A percentile compares a stretch with the other conserved stretches of the same genome.
Conservation (phyloP, 2,113 vertebrate species). For the Nothocercus julius region DNA sequence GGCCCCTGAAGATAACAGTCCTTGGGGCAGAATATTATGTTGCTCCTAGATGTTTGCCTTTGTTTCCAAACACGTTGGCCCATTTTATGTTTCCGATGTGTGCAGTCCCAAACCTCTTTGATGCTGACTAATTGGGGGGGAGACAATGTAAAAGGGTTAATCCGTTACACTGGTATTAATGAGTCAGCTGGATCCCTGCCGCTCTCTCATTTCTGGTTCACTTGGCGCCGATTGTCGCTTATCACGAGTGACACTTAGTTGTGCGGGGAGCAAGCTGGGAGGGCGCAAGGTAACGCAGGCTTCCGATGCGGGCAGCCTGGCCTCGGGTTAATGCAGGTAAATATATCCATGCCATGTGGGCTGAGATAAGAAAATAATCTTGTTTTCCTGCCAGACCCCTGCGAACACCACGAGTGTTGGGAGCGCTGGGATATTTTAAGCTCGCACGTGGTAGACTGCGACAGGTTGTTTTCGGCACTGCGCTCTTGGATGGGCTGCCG, state of each 20-base stretch:
- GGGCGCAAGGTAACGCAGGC: background rate
- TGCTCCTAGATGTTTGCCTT: constrained; percentile 26
- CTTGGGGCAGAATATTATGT: background rate
- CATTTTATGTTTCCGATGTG: constrained; percentile 30
- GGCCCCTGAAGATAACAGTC: background rate
- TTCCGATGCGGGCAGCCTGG: background rate
- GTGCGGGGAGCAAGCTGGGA: constrained; percentile 16
- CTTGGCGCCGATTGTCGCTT: background rate
- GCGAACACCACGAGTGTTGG: background rate
- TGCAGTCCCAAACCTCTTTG: constrained; percentile 51
- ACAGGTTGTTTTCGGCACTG: background rate
- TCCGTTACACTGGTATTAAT: constrained; percentile 61
- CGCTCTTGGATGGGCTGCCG: background rate
- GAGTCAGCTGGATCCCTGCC: constrained; percentile 64
- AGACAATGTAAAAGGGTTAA: constrained; percentile 64
- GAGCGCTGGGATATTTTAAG: background rate
- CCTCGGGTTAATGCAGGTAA: constrained; percentile 45
- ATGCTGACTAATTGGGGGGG: constrained; percentile 64
- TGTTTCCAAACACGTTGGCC: constrained; percentile 62
- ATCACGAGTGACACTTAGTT: constrained; percentile 56
- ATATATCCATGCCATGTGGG: background rate
- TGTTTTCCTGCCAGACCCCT: constrained; percentile 18
- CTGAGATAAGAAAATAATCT: constrained; percentile 32
- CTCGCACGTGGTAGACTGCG: background rate
- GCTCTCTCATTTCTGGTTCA: constrained; percentile 61